Conservation (phyloP, 2,797 vertebrate species). For the Sparidentex hasta region DNA sequence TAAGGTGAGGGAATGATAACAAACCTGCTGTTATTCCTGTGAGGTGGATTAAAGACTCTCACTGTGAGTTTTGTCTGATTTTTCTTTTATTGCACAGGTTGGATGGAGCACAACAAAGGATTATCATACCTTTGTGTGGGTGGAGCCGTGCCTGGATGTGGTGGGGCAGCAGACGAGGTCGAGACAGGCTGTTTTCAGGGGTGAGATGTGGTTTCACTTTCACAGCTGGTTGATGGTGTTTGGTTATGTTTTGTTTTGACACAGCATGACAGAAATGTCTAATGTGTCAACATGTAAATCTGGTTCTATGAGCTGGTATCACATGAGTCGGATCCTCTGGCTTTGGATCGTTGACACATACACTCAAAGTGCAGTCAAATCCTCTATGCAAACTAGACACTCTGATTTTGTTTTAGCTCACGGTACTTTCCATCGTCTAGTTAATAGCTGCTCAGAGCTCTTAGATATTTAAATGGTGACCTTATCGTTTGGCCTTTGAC, state of each 20-base stretch:
- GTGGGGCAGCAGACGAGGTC: constrained; percentile 33
- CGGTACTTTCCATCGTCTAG: neutral
- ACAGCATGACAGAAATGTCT: neutral
- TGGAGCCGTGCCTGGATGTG: constrained; percentile 66
- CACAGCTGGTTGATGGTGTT: neutral
- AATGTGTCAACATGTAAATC: constrained; percentile 31
- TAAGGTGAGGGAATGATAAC: constrained; percentile 78
- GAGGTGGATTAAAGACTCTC: neutral
- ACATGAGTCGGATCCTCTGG: neutral
- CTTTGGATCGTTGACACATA: neutral
- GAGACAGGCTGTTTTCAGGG: constrained; percentile 87
- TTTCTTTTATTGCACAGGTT: constrained; percentile 83
- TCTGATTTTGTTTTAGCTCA: neutral
- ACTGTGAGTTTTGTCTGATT: neutral
- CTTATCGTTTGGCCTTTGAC: neutral
- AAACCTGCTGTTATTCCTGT: neutral
- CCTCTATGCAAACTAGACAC: neutral
- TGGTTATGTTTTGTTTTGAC: constrained; percentile 33
- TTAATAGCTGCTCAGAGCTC: neutral
- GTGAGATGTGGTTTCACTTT: constrained; percentile 75
- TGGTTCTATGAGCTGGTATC: neutral
- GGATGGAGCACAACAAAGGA: constrained; percentile 92
- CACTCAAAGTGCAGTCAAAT: neutral
- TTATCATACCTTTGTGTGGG: constrained; percentile 93
- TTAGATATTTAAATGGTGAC: neutral